Evolutionary conservation across 2,797 vertebrate genomes (phyloP).

Genomic region (Megaceryle alcyon): DNA sequence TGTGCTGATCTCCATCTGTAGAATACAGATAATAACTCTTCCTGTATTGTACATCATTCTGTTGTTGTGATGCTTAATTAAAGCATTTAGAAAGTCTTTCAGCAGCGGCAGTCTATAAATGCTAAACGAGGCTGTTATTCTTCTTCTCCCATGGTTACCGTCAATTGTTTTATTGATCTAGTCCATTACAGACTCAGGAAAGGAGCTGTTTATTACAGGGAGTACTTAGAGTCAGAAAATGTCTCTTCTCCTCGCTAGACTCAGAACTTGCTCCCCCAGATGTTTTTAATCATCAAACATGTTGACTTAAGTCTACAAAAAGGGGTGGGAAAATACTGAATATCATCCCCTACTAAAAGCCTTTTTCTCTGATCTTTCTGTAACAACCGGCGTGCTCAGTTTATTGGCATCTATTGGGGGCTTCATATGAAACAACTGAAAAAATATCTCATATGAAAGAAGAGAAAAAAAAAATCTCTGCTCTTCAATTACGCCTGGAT

Average conservation of each 20-base stretch:
- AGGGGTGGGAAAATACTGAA: neutral
- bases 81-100: slow-evolving; percentile 43
- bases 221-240: neutral
- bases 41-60: neutral
- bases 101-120: slow-evolving; percentile 29
- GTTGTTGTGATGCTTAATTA: slow-evolving; percentile 59
- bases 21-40: neutral
- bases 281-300: neutral
- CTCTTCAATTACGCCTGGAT: neutral
- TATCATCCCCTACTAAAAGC: neutral
- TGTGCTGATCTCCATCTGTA: neutral
- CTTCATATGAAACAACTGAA: neutral
- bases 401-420: neutral
- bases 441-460: neutral
- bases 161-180: slow-evolving; percentile 64
- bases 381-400: neutral
- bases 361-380: neutral
- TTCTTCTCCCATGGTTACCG: slow-evolving; percentile 38
- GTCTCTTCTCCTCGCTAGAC: neutral
- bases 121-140: slow-evolving; percentile 31
- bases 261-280: neutral
- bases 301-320: neutral
- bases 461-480: neutral
- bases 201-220: slow-evolving; percentile 23
- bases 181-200: slow-evolving; percentile 25